Base-by-base conservation (phyloP, 2,888 invertebrate genomes). In the Drosophila subquinaria region DNA sequence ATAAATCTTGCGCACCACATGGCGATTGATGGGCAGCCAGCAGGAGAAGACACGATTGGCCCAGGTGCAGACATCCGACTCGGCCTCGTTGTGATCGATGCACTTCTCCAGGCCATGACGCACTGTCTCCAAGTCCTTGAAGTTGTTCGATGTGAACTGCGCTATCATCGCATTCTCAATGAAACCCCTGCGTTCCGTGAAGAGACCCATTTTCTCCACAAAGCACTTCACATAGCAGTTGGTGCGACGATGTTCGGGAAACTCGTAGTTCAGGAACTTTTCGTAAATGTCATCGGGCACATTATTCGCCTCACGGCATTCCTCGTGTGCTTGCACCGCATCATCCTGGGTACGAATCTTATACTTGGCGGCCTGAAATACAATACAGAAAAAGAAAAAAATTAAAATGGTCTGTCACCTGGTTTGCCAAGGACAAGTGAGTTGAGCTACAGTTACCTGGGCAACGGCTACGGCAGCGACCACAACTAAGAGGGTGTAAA, bases 151-250 rank as follows among this genome's bases (percentile, higher is more conserved):
- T 0, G 90, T 90, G 62, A 92, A 91, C 70, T 92, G 92, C 0
- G 80, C 10, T 0, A 91, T 77, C 2, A 93, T 89, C 33, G 76
- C 76, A 10, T 86, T 89, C 67, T 92, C 85, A 57, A 87, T 67
- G 79, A 85, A 92, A 2, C 92, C 92, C 30, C 76, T 86, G 6
- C 53, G 72, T 4, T 90, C 89, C 0, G 81, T 82, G 60, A 92
- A 93, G 1, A 92, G 67, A 0, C 90, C 92, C 84, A 92, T 90
- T 75, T 92, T 90, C 63, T 89, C 90, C n/a, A 93, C 77, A 67
- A 92, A 90, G 60, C 92, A 92, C 74, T 91, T 91, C 2, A 93
- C 82, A 60, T 92, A 92, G 76, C 92, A 92, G 15, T 83, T 88
- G 43, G 93, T 93, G 47, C 74, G 88, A 9, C 90, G 89, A 60